A percentile compares a stretch with the other conserved stretches of the same genome.
phyloP scores from a whole-genome alignment of 2,888 invertebrate species.

The Rhorus exstirpatorius region DNA sequence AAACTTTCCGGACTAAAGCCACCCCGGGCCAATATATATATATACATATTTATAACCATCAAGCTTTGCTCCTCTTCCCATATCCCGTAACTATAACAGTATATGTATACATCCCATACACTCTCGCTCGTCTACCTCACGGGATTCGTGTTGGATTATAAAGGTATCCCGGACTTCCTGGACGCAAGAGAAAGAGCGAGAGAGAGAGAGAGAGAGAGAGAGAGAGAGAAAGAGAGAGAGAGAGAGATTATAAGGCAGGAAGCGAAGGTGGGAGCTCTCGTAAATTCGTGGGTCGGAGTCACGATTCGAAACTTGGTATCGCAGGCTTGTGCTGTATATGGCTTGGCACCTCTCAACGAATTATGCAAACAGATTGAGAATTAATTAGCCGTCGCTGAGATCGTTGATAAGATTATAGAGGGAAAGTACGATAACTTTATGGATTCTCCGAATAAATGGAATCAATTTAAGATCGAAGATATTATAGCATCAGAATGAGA shows the following conservation, averaged over 20 bases:
- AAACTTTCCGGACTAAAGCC: conserved; percentile 68
- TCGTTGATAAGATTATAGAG: neutral
- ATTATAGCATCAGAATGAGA: no score
- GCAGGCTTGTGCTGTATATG: conserved; percentile 22
- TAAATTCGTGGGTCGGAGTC: conserved; percentile 63
- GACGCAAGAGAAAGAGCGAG: conserved; percentile 10
- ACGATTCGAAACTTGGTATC: conserved; percentile 58
- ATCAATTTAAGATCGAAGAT: no score
- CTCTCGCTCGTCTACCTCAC: conserved; percentile 44
- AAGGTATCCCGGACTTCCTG: conserved; percentile 58
- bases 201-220: conserved; percentile 26
- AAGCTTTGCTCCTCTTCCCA: conserved; percentile 45
- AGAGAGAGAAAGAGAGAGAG: conserved; percentile 19
- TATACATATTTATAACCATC: neutral
- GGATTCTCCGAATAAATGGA: neutral
- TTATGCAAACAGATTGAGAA: conserved; percentile 43
- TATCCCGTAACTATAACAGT: conserved; percentile 40
- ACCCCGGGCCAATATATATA: conserved; percentile 21
- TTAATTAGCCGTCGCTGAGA: conserved; percentile 30
- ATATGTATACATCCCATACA: conserved; percentile 30
- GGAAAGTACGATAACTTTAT: neutral
- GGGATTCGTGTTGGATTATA: conserved; percentile 64
- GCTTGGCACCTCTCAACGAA: conserved; percentile 42
- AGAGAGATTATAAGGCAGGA: conserved; percentile 52
- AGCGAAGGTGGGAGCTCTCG: conserved; percentile 47